Evolutionary conservation across 2,797 vertebrate genomes (phyloP), one percentile per base, ranked within the genome.

Genomic region (Margarornis squamiger): DNA sequence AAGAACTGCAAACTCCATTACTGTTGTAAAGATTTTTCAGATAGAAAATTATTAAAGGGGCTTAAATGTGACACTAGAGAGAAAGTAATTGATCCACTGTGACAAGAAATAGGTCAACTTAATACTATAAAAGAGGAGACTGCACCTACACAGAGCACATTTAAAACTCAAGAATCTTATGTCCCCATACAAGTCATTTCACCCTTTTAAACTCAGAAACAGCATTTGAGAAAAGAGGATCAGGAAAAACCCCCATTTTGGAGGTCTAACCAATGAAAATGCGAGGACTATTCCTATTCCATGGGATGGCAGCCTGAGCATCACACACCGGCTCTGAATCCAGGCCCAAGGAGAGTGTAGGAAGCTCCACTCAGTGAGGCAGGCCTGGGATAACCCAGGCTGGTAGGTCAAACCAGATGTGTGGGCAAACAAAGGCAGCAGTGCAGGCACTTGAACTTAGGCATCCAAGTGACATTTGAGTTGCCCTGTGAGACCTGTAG

Each of bases 1-100:
- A 94, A 96, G 86, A 93, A 92, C 90, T 86, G 72, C 85, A 91
- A 93, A 88, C 70, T 76, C 72, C 38, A 54, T 97, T 95, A 76
- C 45, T 85, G 22, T 63, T 94, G 70, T 67, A 90, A 95, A 59
- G 43, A 83, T 90, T 96, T 95, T 89, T 93, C 65, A 86, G 48
- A 26, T 27, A 78, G 88, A 92, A 92, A 68, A 68, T 75, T 92
- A 72, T 86, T 48, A 51, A 54, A 80, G 21, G 12, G 23, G 8
- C 67, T 93, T 81, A 39, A 14, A 72, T 32, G 14, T 90, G 39
- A 30, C 49, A 32, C 14, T 27, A 38, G 27, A 39, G 45, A 59
- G 27, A 21, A 74, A 86, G 58, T 39, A 76, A 49, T 66, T 84
- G 46, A 73, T 85, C 51, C 15, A 21, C 18, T 83, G n/a, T 86